Evolutionary conservation across 2,113 vertebrate species (phyloP).

Genomic region (Microcebus griseorufus): DNA sequence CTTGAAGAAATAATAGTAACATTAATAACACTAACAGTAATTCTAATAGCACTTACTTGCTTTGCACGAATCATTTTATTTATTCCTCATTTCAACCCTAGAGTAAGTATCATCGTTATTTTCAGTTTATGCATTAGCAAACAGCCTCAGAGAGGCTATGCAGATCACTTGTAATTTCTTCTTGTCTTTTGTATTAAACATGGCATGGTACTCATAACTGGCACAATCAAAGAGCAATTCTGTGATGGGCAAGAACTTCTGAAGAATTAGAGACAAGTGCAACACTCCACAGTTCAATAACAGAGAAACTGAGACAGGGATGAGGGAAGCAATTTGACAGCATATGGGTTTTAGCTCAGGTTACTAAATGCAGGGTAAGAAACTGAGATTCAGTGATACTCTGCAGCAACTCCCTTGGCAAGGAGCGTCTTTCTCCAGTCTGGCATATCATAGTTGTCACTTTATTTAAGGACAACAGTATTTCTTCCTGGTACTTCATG

Average conservation of each 20-base stretch:
- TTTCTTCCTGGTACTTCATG: neutral
- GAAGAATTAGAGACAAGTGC: neutral
- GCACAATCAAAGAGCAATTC: neutral
- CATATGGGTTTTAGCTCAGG: conserved; percentile 10
- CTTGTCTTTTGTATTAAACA: neutral
- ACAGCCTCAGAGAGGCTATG: neutral
- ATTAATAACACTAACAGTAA: neutral
- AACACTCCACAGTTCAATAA: neutral
- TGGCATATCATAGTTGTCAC: neutral
- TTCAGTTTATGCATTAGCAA: neutral
- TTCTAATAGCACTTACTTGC: neutral
- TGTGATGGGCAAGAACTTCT: neutral
- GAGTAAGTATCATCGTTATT: neutral
- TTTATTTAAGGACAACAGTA: neutral
- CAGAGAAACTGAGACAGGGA: neutral
- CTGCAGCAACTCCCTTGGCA: neutral
- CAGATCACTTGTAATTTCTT: neutral
- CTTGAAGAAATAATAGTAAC: neutral
- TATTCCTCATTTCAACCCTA: neutral
- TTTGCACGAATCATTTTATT: neutral
- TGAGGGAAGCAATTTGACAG: neutral
- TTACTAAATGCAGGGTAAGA: neutral
- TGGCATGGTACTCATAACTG: neutral
- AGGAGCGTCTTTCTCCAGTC: neutral
- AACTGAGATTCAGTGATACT: neutral